Percentiles rank a stretch among this genome's conserved stretches.
Conservation (phyloP, 30 jellyfish, hydroid and myxozoan genomes). For the Chironex yamaguchii region DNA sequence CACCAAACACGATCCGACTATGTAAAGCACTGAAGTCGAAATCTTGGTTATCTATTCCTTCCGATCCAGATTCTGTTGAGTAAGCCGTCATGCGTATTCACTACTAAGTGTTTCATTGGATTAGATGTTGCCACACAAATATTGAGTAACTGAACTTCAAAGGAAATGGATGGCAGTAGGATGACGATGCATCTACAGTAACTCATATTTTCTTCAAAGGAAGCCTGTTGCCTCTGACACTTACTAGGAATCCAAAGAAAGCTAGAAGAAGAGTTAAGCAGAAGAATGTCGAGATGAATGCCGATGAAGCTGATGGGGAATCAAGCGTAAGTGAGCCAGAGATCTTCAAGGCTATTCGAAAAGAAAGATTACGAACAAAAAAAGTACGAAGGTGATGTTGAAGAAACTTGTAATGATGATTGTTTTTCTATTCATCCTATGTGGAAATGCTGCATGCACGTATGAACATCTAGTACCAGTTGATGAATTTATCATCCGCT, state of each 20-base stretch:
- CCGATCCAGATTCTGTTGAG: no score
- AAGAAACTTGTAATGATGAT: neutral
- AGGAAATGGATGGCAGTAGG: constrained; percentile 12
- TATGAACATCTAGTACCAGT: neutral
- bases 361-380: neutral
- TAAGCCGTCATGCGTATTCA: no score
- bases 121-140: no score
- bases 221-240: neutral
- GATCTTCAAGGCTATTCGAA: neutral
- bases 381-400: neutral
- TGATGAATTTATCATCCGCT: constrained; percentile 4
- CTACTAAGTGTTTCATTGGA: no score
- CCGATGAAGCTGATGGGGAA: neutral
- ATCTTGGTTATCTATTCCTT: no score
- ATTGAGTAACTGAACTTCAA: no score
- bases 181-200: neutral
- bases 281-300: neutral
- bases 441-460: constrained; percentile 11
- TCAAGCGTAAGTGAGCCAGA: neutral
- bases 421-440: neutral
- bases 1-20: no score
- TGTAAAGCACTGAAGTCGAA: no score
- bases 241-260: constrained; percentile 3
- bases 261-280: neutral
- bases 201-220: neutral